Conservation (phyloP, 2,888 invertebrate species). For the Epiblema foenella region DNA sequence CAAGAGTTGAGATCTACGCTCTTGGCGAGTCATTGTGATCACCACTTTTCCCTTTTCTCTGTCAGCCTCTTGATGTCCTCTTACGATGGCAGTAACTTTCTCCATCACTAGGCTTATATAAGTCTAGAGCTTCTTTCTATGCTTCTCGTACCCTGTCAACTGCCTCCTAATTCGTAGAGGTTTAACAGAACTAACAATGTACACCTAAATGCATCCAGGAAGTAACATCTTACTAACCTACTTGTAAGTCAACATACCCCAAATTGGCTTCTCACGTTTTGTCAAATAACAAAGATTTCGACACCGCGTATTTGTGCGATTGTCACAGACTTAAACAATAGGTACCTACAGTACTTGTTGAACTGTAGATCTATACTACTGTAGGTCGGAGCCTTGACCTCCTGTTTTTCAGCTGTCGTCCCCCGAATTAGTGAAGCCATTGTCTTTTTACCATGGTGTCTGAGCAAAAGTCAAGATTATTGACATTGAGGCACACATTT, state of each 20-base stretch:
- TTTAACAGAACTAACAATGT: too few species aligned
- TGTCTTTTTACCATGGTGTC: conserved; percentile 26
- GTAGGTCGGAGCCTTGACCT: conserved; percentile 60
- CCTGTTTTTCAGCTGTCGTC: conserved; percentile 26
- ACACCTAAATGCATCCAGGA: background rate
- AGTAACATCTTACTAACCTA: conserved; percentile 5
- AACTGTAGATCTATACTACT: conserved; percentile 21
- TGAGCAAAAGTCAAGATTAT: conserved; percentile 4
- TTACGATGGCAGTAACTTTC: background rate
- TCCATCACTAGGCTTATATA: background rate
- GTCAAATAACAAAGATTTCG: conserved; percentile 46
- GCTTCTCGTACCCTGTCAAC: background rate
- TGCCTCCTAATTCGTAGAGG: background rate
- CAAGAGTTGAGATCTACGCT: too few species aligned
- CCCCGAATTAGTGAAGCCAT: conserved; percentile 27
- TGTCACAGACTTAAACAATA: conserved; percentile 57
- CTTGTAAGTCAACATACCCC: background rate
- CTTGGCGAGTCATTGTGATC: background rate
- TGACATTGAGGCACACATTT: background rate
- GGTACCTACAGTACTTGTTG: conserved; percentile 51
- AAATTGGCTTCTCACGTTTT: conserved; percentile 24
- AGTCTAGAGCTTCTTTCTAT: background rate
- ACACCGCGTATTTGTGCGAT: conserved; percentile 47
- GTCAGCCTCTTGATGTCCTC: background rate
- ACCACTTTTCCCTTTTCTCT: background rate